A percentile compares a stretch with the other conserved stretches of the same genome.
Conservation (phyloP, 1,140 invertebrate genomes). For the Leptopilina boulardi region DNA sequence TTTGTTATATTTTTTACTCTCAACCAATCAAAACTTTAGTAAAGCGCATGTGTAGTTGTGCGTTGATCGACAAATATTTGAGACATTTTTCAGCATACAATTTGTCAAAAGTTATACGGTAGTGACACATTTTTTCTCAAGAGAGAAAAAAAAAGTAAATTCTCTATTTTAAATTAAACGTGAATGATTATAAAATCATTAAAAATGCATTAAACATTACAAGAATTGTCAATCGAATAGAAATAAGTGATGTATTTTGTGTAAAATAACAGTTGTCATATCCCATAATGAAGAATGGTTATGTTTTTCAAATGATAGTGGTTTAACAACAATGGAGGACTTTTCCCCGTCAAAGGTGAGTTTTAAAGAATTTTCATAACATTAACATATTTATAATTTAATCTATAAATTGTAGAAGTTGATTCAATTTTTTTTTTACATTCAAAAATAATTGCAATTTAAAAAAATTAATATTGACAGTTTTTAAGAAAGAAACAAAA, state of each 20-base stretch:
- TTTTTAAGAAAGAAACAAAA: neutral
- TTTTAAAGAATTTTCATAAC: conserved; percentile 38
- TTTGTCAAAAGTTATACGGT: too few relatives aligned
- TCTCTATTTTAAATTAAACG: neutral
- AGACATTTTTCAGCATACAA: too few relatives aligned
- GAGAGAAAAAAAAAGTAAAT: too few relatives aligned
- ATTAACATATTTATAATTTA: neutral
- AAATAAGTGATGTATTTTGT: conserved; percentile 13
- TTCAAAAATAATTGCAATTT: conserved; percentile 2
- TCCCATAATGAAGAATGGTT: conserved; percentile 64
- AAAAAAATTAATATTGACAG: neutral
- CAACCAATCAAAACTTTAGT: too few relatives aligned
- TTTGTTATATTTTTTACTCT: too few relatives aligned
- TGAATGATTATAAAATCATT: neutral
- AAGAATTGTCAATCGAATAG: neutral
- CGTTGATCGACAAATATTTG: too few relatives aligned
- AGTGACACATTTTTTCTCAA: too few relatives aligned
- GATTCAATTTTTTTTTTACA: neutral
- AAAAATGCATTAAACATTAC: neutral
- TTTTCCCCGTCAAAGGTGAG: conserved; percentile 73
- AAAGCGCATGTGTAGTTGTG: too few relatives aligned
- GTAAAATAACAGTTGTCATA: conserved; percentile 31
- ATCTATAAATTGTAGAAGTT: neutral
- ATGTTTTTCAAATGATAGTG: conserved; percentile 68
- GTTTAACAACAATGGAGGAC: conserved; percentile 73